phyloP scores from a whole-genome alignment of 2,797 vertebrate genomes.

The Selene dorsalis region DNA sequence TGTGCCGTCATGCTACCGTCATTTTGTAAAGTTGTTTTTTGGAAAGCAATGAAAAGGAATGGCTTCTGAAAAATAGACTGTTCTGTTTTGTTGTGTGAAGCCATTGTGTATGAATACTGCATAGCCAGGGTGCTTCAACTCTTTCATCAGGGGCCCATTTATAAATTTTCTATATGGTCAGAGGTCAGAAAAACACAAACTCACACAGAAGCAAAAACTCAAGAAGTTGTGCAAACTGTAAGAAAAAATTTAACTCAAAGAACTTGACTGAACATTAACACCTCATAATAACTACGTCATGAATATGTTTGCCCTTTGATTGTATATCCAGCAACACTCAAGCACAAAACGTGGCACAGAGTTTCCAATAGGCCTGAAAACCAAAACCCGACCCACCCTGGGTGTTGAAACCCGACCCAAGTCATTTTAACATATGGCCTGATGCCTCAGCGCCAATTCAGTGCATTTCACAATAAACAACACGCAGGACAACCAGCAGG shows the following conservation, averaged over 20 bases:
- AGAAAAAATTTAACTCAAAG: not conserved
- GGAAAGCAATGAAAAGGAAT: not conserved
- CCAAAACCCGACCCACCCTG: too few relatives aligned
- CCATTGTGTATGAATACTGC: not conserved
- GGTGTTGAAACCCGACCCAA: too few relatives aligned
- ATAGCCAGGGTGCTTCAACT: not conserved
- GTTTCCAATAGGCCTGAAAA: too few relatives aligned
- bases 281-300: too few relatives aligned
- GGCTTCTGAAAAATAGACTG: not conserved
- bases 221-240: not conserved
- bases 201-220: not conserved
- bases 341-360: not conserved
- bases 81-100: conserved; percentile 1
- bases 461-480: too few relatives aligned
- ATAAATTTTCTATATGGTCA: conserved; percentile 2
- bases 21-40: not conserved
- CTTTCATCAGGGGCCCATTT: not conserved
- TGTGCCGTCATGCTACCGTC: not conserved
- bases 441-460: too few relatives aligned
- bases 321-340: not conserved
- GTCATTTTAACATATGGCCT: too few relatives aligned
- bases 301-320: not conserved
- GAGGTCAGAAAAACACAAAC: not conserved
- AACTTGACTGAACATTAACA: too few relatives aligned
- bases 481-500: too few relatives aligned